Evolutionary conservation across 2,797 vertebrate genomes (phyloP).

Genomic region (Champsocephalus gunnari): DNA sequence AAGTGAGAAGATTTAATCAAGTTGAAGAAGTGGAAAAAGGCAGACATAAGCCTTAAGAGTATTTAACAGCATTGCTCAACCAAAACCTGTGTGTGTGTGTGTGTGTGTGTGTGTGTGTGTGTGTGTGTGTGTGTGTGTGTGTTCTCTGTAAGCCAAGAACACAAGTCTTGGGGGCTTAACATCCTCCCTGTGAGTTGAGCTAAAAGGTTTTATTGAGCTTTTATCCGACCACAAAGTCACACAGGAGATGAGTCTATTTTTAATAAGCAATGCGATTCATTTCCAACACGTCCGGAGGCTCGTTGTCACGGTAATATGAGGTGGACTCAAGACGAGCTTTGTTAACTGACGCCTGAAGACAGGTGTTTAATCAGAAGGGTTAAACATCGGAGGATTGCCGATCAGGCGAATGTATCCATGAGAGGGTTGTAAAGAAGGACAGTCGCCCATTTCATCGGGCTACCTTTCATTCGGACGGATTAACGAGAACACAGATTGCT

Average conservation of each 20-base stretch:
- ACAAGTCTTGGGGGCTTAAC: conserved; percentile 35
- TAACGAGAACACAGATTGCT: conserved; percentile 3
- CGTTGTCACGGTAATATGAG: neutral
- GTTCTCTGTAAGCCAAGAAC: conserved; percentile 18
- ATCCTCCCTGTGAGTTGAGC: conserved; percentile 26
- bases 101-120: neutral
- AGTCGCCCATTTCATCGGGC: conserved; percentile 24
- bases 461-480: neutral
- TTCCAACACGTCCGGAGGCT: conserved; percentile 11
- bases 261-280: conserved; percentile 25
- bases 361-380: conserved; percentile 23
- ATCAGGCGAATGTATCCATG: conserved; percentile 24
- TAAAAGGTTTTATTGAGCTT: conserved; percentile 62
- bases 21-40: neutral
- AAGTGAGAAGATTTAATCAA: conserved; percentile 6
- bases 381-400: neutral
- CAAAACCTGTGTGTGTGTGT: neutral
- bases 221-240: conserved; percentile 31
- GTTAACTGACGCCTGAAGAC: neutral
- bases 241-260: conserved; percentile 28
- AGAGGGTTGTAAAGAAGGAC: neutral
- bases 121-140: neutral
- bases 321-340: neutral
- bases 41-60: conserved; percentile 3
- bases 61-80: conserved; percentile 27